Evolutionary conservation across 2,888 invertebrate species (phyloP).

Genomic region (Pollenia griseotomentosa): DNA sequence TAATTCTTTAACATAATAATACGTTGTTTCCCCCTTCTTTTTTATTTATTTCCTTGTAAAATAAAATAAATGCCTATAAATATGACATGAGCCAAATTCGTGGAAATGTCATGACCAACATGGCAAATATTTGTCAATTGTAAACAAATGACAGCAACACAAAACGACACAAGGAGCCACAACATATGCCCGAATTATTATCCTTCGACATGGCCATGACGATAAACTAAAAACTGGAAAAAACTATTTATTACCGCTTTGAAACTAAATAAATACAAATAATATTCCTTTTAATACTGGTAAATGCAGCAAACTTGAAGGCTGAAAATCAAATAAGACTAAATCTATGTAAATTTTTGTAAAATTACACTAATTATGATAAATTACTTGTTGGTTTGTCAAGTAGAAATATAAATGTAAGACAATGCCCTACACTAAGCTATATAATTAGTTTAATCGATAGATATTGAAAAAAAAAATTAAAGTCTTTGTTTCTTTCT

Average conservation of each 20-base stretch:
- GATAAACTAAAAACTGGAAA: conserved; percentile 2
- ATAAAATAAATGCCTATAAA: conserved; percentile 51
- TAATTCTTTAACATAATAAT: conserved; percentile 17
- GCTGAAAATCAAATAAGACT: conserved; percentile 63
- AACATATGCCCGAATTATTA: conserved; percentile 68
- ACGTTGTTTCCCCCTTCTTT: not conserved
- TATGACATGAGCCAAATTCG: conserved; percentile 46
- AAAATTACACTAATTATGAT: conserved; percentile 50
- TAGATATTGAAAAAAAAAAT: no score
- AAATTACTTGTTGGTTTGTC: conserved; percentile 31
- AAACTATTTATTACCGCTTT: conserved; percentile 4
- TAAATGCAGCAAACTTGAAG: conserved; percentile 29
- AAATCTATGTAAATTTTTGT: conserved; percentile 38
- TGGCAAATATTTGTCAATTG: conserved; percentile 52
- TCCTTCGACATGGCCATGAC: conserved; percentile 38
- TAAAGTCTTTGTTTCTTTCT: no score
- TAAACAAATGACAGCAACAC: conserved; percentile 36
- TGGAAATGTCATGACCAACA: conserved; percentile 54
- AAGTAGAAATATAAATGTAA: no score
- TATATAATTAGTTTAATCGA: no score
- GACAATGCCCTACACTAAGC: no score
- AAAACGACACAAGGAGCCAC: not conserved
- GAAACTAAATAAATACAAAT: not conserved
- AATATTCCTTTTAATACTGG: conserved; percentile 6
- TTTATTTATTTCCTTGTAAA: not conserved